Evolutionary conservation across 2,113 vertebrate species (phyloP).

Genomic region (Rattus norvegicus): DNA sequence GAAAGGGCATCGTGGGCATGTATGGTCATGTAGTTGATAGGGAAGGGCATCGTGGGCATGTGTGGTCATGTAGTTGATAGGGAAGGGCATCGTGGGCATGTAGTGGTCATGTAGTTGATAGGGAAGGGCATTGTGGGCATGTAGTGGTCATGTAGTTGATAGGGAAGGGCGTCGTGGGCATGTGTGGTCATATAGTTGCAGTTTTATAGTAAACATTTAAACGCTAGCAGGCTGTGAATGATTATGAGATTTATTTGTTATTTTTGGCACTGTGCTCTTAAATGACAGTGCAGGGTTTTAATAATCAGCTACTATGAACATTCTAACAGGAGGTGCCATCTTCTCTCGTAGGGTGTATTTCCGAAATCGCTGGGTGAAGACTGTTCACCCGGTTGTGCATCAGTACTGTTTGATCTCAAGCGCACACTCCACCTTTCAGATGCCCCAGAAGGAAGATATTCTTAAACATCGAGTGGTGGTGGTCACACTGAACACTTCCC

Average conservation of each 20-base stretch:
- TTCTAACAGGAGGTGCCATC: constrained; percentile 69
- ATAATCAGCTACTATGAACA: not conserved
- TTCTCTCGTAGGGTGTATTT: constrained; percentile 95
- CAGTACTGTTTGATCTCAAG: constrained; percentile 99
- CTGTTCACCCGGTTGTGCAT: constrained; percentile 98
- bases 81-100: no score
- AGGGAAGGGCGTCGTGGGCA: not conserved
- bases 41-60: no score
- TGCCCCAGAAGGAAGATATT: constrained; percentile 98
- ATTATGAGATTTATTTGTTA: constrained; percentile 9
- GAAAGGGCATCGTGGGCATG: no score
- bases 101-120: no score
- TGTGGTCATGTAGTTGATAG: no score
- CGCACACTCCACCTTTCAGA: constrained; percentile 97
- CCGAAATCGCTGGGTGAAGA: constrained; percentile 99
- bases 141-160: not conserved
- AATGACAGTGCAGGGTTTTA: constrained; percentile 31
- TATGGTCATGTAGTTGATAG: no score
- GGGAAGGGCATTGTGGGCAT: no score
- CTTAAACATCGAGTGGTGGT: constrained; percentile 97
- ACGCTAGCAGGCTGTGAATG: not conserved
- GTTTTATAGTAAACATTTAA: constrained; percentile 42
- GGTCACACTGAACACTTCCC: constrained; percentile 98
- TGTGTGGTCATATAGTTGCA: not conserved
- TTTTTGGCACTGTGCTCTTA: constrained; percentile 44